Base-by-base conservation (phyloP, 2,888 invertebrate genomes). In the Euplagia quadripunctaria region DNA sequence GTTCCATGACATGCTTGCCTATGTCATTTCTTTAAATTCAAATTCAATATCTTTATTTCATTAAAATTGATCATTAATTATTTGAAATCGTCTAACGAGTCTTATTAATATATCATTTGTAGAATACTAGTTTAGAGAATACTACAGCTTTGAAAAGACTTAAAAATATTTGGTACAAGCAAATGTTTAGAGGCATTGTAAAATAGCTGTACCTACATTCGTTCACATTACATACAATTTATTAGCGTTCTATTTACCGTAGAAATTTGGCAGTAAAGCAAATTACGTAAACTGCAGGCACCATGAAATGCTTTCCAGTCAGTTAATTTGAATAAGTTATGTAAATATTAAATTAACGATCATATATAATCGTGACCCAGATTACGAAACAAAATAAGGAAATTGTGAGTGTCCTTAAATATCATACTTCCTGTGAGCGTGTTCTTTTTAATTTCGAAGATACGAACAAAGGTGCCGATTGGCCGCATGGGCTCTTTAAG, bases 401-500 rank as follows among this genome's bases (percentile, higher is more conserved):
- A 87, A 85, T 81, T 82, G 76, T 78, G 75, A 73, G 71, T 77
- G 87, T 85, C 85, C 86, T 87, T 85, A 84, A 80, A 75, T 61
- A 78, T 84, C 77, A 77, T 31, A 85, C 83, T 85, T 87, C 84
- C 87, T 86, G 79, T 80, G 81, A 76, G 71, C 77, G 76, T 82
- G 80, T 82, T 84, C 82, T 83, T 78, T 69, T 77, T 78, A 79
- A 83, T 77, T 90, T 87, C 74, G 72, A 78, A 84, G 85, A 79
- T 81, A 71, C 75, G 85, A 76, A 86, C 85, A 84, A 87, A 84
- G 82, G 82, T 85, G 84, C 71, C 70, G 78, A 82, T 72, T 46
- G 43, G 84, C 71, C 61, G 79, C 73, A 73, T 71, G 82, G 74
- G 82, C 85, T 86, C 86, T 89, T n/a, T 87, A 88, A 85, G 85